Percentiles rank a stretch among this genome's conserved stretches.
These are phyloP conservation scores for Aurelia aurita DNA, from an alignment of 30 jellyfish, hydroid and myxozoan genomes.

Conservation along the genomic window DNA sequence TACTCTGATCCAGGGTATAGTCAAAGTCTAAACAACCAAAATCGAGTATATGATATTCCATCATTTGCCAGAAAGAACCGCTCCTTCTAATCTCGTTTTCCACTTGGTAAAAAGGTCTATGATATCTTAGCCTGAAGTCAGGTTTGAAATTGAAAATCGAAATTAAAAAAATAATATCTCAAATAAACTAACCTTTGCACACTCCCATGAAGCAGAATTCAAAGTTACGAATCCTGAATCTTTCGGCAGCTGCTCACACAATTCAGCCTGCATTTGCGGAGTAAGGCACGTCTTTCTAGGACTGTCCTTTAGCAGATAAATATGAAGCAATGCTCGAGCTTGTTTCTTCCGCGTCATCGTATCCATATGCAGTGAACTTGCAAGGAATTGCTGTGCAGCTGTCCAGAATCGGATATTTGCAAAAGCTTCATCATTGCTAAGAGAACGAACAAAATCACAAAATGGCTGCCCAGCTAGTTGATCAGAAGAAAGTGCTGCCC, in stretches of 20 bases:
- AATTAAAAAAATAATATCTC: no score
- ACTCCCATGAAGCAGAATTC: constrained; percentile 67
- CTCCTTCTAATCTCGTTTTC: no score
- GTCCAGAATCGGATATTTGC: constrained; percentile 85
- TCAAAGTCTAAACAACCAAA: no score
- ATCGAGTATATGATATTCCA: no score
- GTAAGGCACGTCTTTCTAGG: constrained; percentile 60
- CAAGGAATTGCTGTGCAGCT: constrained; percentile 75
- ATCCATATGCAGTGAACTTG: constrained; percentile 51
- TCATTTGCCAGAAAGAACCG: no score
- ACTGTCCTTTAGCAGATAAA: constrained; percentile 62
- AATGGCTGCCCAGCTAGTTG: constrained; percentile 97
- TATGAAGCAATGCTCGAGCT: constrained; percentile 66
- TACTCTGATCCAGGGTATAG: no score
- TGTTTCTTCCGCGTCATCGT: constrained; percentile 67
- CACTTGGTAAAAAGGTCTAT: no score
- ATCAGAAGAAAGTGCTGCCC: constrained; percentile 87
- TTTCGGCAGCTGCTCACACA: constrained; percentile 59
- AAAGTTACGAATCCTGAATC: constrained; percentile 69
- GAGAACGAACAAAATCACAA: constrained; percentile 60
- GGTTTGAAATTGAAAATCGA: no score
- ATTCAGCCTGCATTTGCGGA: constrained; percentile 15
- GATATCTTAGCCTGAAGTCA: no score
- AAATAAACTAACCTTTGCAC: constrained; percentile 63
- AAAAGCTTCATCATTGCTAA: constrained; percentile 62